Base-by-base conservation (phyloP, 2,888 invertebrate species). In the Phrixothrix hirtus region DNA sequence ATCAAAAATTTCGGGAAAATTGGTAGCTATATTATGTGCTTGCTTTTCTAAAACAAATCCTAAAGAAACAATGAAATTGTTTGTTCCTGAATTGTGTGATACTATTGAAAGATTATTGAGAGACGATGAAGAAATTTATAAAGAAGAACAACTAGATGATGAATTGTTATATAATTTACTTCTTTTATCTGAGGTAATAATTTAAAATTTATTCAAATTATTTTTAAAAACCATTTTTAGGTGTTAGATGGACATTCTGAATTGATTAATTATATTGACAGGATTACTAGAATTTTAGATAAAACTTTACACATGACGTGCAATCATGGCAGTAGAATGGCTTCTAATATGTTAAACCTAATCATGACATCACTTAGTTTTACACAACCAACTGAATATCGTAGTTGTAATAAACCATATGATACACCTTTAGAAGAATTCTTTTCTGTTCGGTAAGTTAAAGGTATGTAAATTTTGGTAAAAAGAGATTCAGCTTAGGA, bases 1-100 rank as follows among this genome's bases (percentile, higher is more conserved):
- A 72, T 86, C 88, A 0, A 86, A 86, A 64, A 88, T 94, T 0
- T 88, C 92, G 0, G 94, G 93, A 0, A 86, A 86, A 68, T 82
- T 91, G 70, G 83, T 90, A 0, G 90, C 88, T 0, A 83, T 85
- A 6, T 75, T 94, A 51, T 82, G 89, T 54, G 82, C 85, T 47
- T 79, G 81, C 6, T 87, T 87, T 67, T 78, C 83, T 0, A 77
- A 79, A 64, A 83, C 86, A 0, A 84, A 89, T 65, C 82, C 91
- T 0, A 82, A 82, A 46, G 80, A 85, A 39, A 87, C 89, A 0
- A 70, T 91, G 49, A 84, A 86, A 49, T 79, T 84, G 9, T 84
- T 94, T 63, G 66, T 94, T 45, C 90, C 92, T 0, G 80, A 84
- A 60, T 77, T 92, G 1, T 85, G 87, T 62, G 81, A 84, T 43